Conservation (phyloP, 2,888 invertebrate species). For the Pseudolycoriella hygida region DNA sequence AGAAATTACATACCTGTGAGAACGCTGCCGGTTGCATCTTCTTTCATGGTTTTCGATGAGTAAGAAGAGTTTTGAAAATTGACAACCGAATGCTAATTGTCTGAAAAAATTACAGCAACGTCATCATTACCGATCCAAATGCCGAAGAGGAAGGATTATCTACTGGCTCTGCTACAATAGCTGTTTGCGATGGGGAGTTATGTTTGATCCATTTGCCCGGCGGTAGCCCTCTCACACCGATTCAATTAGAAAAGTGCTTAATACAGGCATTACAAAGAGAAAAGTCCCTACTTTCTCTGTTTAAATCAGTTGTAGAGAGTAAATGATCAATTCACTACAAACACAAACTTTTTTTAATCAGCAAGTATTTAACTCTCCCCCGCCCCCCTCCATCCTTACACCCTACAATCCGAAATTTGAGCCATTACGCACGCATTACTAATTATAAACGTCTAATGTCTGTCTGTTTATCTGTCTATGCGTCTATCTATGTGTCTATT, state of each 20-base stretch:
- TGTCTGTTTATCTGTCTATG: no score
- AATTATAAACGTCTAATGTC: no score
- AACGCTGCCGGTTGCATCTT: slow-evolving; percentile 48
- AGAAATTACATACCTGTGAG: slow-evolving; percentile 36
- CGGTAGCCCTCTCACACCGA: slow-evolving; percentile 40
- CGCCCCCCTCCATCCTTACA: no score
- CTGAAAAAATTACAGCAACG: slow-evolving; percentile 33
- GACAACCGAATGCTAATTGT: slow-evolving; percentile 9
- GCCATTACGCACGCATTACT: no score
- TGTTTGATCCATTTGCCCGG: slow-evolving; percentile 61
- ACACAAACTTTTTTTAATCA: no score
- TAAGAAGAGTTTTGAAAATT: slow-evolving; percentile 22
- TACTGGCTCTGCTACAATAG: slow-evolving; percentile 43
- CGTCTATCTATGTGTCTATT: no score
- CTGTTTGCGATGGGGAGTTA: slow-evolving; percentile 41
- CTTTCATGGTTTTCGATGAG: slow-evolving; percentile 59
- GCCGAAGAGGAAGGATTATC: slow-evolving; percentile 65
- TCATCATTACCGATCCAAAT: slow-evolving; percentile 59
- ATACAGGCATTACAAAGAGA: slow-evolving; percentile 40
- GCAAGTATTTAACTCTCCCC: no score
- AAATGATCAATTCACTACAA: slow-evolving; percentile 8
- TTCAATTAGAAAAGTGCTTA: slow-evolving; percentile 39
- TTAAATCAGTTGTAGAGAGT: slow-evolving; percentile 25
- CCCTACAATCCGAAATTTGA: no score
- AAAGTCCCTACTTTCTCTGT: slow-evolving; percentile 25